Percentiles rank a stretch among this genome's conserved stretches.
Evolutionary conservation across 1,140 invertebrate genomes (phyloP).

Genomic region (Sycobia sp.): DNA sequence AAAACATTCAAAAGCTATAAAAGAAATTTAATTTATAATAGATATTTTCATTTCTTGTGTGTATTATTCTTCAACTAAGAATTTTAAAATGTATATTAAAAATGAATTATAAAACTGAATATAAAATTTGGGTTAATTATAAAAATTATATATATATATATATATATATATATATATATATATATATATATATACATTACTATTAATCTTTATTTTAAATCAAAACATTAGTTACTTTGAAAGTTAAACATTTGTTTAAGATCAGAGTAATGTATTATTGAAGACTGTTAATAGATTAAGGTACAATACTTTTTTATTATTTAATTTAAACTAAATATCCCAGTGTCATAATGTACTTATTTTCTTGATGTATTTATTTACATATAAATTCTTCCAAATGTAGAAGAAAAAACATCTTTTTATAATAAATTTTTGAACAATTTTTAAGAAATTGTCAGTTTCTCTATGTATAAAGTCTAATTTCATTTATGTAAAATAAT

Average conservation of each 20-base stretch:
- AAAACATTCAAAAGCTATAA: too few relatives aligned
- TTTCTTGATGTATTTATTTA: conserved; percentile 30
- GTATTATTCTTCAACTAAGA: too few relatives aligned
- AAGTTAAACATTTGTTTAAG: conserved; percentile 17
- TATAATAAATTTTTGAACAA: conserved; percentile 18
- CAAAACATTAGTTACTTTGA: neutral
- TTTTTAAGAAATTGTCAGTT: conserved; percentile 14
- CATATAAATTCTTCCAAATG: neutral
- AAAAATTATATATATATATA: too few relatives aligned
- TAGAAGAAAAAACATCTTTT: conserved; percentile 17
- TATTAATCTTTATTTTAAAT: conserved; percentile 6
- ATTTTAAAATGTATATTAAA: too few relatives aligned
- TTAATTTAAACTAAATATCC: conserved; percentile 19
- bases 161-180: too few relatives aligned
- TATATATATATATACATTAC: too few relatives aligned
- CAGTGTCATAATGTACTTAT: conserved; percentile 21
- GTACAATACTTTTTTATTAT: conserved; percentile 29
- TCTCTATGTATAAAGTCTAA: conserved; percentile 26
- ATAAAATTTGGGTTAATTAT: too few relatives aligned
- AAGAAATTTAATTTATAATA: too few relatives aligned
- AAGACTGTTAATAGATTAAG: conserved; percentile 33
- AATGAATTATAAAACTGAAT: too few relatives aligned
- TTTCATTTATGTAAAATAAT: conserved; percentile 19
- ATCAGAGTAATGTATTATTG: conserved; percentile 5
- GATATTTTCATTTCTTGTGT: too few relatives aligned